Percentiles rank a stretch among this genome's conserved stretches.
Evolutionary conservation across 2,888 invertebrate genomes (phyloP).

Genomic region (Thera britannica): DNA sequence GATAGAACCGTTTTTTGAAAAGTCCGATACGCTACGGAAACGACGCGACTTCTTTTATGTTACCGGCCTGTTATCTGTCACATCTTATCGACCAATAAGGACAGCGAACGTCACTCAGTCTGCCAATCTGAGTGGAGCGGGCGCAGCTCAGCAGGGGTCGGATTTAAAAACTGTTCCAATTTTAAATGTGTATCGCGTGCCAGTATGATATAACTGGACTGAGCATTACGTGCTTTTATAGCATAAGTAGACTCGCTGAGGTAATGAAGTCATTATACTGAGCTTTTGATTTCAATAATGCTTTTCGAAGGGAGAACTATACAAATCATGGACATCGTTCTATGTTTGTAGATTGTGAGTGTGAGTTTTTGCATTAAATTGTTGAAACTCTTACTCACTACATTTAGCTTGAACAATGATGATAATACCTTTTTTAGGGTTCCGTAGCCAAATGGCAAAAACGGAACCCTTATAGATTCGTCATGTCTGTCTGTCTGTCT

Average conservation of each 20-base stretch:
- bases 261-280: constrained; percentile 36
- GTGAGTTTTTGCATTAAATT: too few relatives aligned
- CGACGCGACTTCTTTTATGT: constrained; percentile 79
- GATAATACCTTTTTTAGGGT: too few relatives aligned
- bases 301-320: not conserved
- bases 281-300: constrained; percentile 3
- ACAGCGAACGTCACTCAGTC: constrained; percentile 82
- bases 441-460: too few relatives aligned
- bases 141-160: constrained; percentile 77
- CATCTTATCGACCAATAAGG: constrained; percentile 84
- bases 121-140: constrained; percentile 76
- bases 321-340: too few relatives aligned
- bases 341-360: too few relatives aligned
- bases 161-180: constrained; percentile 71
- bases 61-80: constrained; percentile 79
- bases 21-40: constrained; percentile 69
- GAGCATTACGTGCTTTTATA: constrained; percentile 35
- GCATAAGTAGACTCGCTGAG: constrained; percentile 23
- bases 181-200: constrained; percentile 74
- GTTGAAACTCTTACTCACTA: too few relatives aligned
- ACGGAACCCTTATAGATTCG: too few relatives aligned
- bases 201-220: constrained; percentile 66
- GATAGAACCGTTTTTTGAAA: constrained; percentile 65
- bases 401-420: too few relatives aligned
- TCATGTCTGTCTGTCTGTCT: too few relatives aligned